Evolutionary conservation across 2,888 invertebrate species (phyloP).

Genomic region (Danaus chrysippus): DNA sequence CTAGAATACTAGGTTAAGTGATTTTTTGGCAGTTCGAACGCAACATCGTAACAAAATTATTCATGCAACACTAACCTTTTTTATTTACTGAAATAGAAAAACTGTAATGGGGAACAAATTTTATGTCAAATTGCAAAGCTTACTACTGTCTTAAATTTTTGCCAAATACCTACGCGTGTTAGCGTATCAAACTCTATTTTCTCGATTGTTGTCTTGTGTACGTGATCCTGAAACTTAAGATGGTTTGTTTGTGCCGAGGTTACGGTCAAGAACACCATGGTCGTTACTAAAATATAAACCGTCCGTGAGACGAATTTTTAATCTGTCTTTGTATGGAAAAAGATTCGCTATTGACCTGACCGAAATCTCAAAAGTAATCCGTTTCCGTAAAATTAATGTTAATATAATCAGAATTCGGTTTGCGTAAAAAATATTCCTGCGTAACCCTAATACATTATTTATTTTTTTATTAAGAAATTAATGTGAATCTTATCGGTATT

Average conservation of each 20-base stretch:
- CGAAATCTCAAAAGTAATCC: slow-evolving; percentile 36
- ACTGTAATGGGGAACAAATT: too few relatives aligned
- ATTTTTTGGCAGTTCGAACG: too few relatives aligned
- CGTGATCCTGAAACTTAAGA: slow-evolving; percentile 60
- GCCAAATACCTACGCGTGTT: slow-evolving; percentile 61
- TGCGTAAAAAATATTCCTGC: slow-evolving; percentile 6
- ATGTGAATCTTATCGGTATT: background rate
- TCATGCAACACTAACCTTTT: too few relatives aligned
- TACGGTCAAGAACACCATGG: slow-evolving; percentile 56
- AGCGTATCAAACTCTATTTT: slow-evolving; percentile 67
- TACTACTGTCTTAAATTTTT: slow-evolving; percentile 35
- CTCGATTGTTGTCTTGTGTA: slow-evolving; percentile 63
- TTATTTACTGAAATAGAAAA: too few relatives aligned
- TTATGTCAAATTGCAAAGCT: slow-evolving; percentile 35
- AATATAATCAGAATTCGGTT: slow-evolving; percentile 17
- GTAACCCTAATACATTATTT: slow-evolving; percentile 3
- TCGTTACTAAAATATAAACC: slow-evolving; percentile 52
- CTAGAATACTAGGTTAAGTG: too few relatives aligned
- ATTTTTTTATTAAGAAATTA: background rate
- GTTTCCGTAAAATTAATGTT: slow-evolving; percentile 21
- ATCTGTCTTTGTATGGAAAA: slow-evolving; percentile 41
- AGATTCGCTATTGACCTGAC: slow-evolving; percentile 46
- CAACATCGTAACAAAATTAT: too few relatives aligned
- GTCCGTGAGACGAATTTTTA: slow-evolving; percentile 50
- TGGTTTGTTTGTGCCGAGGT: slow-evolving; percentile 41